Percentiles rank a stretch among this genome's conserved stretches.
Conservation (phyloP, 1,140 invertebrate genomes). For the Bombus sibiricus region DNA sequence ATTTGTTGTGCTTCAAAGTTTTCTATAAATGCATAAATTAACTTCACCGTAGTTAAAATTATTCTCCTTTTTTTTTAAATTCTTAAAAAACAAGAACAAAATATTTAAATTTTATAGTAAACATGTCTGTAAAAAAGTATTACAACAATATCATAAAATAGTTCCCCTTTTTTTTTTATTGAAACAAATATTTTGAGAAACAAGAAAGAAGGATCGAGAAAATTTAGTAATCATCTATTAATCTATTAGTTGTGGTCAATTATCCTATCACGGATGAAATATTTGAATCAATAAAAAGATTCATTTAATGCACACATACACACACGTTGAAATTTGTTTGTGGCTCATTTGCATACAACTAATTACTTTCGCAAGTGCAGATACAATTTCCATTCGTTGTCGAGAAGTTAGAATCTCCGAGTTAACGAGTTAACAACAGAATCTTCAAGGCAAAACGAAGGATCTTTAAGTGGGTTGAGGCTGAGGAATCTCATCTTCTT, state of each 20-base stretch:
- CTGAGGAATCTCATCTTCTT: conserved; percentile 66
- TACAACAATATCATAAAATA: not conserved
- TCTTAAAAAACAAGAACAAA: not conserved
- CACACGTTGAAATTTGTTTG: not conserved
- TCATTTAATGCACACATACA: not conserved
- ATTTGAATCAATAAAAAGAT: not conserved
- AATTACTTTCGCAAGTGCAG: conserved; percentile 4
- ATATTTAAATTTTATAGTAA: not conserved
- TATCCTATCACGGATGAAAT: not conserved
- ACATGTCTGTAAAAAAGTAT: not conserved
- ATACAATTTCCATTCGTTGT: conserved; percentile 9
- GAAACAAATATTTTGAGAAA: not conserved
- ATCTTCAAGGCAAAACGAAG: conserved; percentile 68
- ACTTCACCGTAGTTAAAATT: not conserved
- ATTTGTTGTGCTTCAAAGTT: too few relatives aligned
- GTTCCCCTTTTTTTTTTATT: not conserved
- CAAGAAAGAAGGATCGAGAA: not conserved
- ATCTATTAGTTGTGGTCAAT: not conserved
- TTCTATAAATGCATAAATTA: not conserved
- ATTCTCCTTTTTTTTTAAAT: not conserved
- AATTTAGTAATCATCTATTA: not conserved
- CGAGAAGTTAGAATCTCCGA: conserved; percentile 5
- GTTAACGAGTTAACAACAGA: conserved; percentile 48
- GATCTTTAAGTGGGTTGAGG: conserved; percentile 75
- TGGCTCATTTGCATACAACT: not conserved